phyloP scores from a whole-genome alignment of 2,113 vertebrate species.

The Megaceryle maxima region DNA sequence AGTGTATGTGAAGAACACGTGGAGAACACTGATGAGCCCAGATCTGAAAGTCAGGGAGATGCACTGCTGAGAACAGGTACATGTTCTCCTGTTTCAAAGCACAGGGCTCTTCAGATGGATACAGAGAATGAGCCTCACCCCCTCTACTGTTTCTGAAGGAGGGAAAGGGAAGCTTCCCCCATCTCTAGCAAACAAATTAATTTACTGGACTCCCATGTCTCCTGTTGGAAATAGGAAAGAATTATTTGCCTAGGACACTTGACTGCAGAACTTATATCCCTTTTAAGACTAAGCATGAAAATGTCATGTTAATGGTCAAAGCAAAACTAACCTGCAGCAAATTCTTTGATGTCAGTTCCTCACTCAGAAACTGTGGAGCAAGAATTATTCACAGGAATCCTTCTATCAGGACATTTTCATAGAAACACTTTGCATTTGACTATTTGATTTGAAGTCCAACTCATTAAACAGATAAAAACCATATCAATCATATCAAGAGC shows the following conservation, averaged over 20 bases:
- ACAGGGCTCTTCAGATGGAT: background rate
- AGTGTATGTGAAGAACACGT: background rate
- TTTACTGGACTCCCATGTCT: background rate
- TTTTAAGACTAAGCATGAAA: background rate
- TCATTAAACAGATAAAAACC: background rate
- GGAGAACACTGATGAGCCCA: background rate
- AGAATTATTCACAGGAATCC: background rate
- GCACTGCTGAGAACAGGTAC: background rate
- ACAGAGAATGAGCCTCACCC: background rate
- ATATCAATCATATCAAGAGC: background rate
- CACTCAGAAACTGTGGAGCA: background rate
- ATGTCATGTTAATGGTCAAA: background rate
- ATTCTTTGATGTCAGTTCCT: background rate
- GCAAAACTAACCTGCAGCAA: background rate
- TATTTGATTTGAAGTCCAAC: background rate
- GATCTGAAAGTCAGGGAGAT: background rate
- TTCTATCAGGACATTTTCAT: background rate
- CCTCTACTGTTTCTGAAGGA: background rate
- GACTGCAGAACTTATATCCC: background rate
- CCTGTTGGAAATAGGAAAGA: background rate
- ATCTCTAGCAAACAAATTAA: background rate
- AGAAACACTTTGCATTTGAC: background rate
- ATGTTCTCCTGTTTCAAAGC: background rate
- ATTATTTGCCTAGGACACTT: background rate
- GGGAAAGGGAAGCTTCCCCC: background rate